Evolutionary conservation across 2,797 vertebrate genomes (phyloP).

Genomic region (Ambastaia sidthimunki): DNA sequence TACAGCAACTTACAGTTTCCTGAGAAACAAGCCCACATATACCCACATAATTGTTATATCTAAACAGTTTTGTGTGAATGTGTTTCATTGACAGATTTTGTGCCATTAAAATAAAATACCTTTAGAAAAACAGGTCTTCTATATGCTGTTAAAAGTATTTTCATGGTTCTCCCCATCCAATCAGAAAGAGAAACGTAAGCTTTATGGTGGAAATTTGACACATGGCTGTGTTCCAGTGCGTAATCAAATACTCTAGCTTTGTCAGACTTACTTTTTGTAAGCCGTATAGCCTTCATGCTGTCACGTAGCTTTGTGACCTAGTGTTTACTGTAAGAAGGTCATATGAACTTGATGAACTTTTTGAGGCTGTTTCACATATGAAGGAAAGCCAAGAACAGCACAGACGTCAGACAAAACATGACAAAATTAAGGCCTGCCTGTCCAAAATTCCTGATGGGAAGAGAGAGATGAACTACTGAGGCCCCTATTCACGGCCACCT

Average conservation of each 20-base stretch:
- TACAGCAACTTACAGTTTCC: too few species aligned
- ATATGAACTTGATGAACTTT: conserved; percentile 53
- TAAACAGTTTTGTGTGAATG: conserved; percentile 71
- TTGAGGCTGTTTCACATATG: conserved; percentile 29
- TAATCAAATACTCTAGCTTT: conserved; percentile 40
- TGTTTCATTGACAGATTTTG: conserved; percentile 69
- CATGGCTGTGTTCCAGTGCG: conserved; percentile 1
- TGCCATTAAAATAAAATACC: conserved; percentile 73
- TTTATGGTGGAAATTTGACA: conserved; percentile 11
- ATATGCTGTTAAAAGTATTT: not conserved
- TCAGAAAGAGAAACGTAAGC: not conserved
- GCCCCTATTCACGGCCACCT: conserved; percentile 59
- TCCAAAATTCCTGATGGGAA: conserved; percentile 23
- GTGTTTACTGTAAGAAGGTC: not conserved
- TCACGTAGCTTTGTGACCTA: conserved; percentile 43
- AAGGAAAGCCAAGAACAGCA: conserved; percentile 42
- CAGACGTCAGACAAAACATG: conserved; percentile 34
- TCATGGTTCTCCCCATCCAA: not conserved
- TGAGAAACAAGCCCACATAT: too few species aligned
- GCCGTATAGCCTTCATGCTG: conserved; percentile 22
- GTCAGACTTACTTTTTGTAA: conserved; percentile 19
- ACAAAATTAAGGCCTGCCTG: conserved; percentile 40
- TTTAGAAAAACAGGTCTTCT: conserved; percentile 60
- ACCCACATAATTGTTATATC: conserved; percentile 68
- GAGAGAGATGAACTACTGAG: conserved; percentile 23